Conservation (phyloP, 2,797 vertebrate genomes). For the Acanthurus tractus region DNA sequence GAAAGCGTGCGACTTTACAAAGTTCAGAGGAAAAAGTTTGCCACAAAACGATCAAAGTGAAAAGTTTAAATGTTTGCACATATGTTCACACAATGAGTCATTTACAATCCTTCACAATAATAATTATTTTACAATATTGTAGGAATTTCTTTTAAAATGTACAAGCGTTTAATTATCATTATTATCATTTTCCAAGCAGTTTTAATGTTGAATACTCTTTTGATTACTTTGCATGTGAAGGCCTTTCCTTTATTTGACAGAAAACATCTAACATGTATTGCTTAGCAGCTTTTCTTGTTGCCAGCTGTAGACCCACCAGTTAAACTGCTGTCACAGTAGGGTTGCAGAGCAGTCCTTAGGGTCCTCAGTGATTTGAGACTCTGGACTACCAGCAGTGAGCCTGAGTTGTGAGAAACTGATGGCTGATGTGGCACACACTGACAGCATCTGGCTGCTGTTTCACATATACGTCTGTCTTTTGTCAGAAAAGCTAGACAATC, state of each 20-base stretch:
- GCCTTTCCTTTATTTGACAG: neutral
- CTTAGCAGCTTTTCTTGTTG: neutral
- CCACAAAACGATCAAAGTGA: conserved; percentile 27
- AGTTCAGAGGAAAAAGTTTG: neutral
- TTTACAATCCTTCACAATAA: neutral
- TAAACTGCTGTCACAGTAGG: conserved; percentile 24
- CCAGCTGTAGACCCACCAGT: conserved; percentile 43
- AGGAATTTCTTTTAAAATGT: neutral
- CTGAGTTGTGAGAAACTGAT: neutral
- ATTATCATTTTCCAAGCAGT: neutral
- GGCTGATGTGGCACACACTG: conserved; percentile 21
- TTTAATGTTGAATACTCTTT: neutral
- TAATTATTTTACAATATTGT: neutral
- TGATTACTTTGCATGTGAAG: neutral
- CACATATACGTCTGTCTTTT: conserved; percentile 54
- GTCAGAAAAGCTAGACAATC: conserved; percentile 65
- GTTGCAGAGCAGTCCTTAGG: conserved; percentile 52
- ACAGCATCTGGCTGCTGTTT: conserved; percentile 26
- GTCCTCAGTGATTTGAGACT: conserved; percentile 23
- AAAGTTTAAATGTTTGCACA: neutral
- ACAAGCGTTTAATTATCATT: neutral
- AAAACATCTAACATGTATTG: neutral
- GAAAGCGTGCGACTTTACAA: neutral
- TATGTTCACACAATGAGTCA: neutral
- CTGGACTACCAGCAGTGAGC: conserved; percentile 57